Base-by-base conservation (phyloP, 2,888 invertebrate species). In the Girardia tigrina region DNA sequence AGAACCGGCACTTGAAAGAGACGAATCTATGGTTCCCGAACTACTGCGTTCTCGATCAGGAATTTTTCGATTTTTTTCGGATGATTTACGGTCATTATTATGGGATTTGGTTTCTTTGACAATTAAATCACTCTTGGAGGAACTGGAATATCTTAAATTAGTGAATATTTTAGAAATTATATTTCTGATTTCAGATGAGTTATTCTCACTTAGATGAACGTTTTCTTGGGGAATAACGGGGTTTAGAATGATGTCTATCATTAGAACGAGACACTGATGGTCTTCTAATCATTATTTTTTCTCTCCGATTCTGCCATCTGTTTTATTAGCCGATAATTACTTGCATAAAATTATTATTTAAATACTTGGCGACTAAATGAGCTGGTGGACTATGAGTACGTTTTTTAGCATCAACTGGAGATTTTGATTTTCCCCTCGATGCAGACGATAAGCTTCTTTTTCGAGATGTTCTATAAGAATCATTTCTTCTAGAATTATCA, bases 351-450 rank as follows among this genome's bases (percentile, higher is more conserved):
- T 6, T 14, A 20, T 14, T 8, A 12, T 12, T 70, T 70, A 20
- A 8, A 36, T 42, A 73, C 73, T 42, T 73, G 16, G 73, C 73
- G 2, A 73, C 73, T 42, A 73, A 42, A 42, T 73, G 73, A 27
- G 73, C 73, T 14, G 73, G 73, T 36, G 73, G 73, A 42, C 73
- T 73, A 20, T 36, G 8, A 20, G 29, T 36, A 12, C 12, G 8
- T 8, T 16, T 8, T 36, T 36, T 36, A 36, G 36, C 16, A 12
- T 36, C 36, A 36, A 36, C 16, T 36, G 36, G 36, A 36, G 36
- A 36, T 36, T 36, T 36, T 8, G 36, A 36, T 16, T 36, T 36
- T 36, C 36, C 12, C 36, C 16, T 36, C 36, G 8, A 8, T 12
- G 8, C 36, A 36, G 16, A 36, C 8, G 36, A 36, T 36, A 16